Conservation (phyloP, 2,797 vertebrate species). For the Furcifer pardalis region DNA sequence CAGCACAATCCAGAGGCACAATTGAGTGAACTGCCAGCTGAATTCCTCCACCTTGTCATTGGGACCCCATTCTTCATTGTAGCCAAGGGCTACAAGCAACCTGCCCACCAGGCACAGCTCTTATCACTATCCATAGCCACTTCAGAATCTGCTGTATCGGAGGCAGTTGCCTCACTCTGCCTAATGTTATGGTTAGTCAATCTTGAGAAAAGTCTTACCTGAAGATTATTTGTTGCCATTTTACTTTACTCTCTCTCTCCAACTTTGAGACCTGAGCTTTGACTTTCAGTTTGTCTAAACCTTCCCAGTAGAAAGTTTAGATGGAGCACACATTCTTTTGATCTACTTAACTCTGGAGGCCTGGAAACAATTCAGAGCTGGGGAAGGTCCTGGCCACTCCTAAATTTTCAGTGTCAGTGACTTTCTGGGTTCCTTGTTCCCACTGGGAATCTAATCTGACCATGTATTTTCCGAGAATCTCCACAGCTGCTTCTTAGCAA, state of each 20-base stretch:
- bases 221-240: background rate
- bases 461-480: background rate
- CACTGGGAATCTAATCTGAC: conserved; percentile 11
- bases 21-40: background rate
- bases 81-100: no score
- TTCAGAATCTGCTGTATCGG: no score
- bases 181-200: background rate
- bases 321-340: fast-evolving
- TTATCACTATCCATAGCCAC: background rate
- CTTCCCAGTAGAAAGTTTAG: conserved; percentile 6
- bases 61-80: no score
- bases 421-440: background rate
- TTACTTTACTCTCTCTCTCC: background rate
- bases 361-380: background rate
- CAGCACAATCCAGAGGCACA: background rate
- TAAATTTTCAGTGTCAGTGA: background rate
- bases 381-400: background rate
- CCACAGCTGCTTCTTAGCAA: background rate
- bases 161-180: background rate
- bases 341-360: background rate
- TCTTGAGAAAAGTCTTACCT: background rate
- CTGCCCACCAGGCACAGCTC: no score
- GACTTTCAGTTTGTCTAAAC: background rate
- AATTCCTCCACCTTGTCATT: background rate
- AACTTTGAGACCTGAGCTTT: background rate